phyloP scores from a whole-genome alignment of 2,888 invertebrate species.

The Zelleria hepariella region DNA sequence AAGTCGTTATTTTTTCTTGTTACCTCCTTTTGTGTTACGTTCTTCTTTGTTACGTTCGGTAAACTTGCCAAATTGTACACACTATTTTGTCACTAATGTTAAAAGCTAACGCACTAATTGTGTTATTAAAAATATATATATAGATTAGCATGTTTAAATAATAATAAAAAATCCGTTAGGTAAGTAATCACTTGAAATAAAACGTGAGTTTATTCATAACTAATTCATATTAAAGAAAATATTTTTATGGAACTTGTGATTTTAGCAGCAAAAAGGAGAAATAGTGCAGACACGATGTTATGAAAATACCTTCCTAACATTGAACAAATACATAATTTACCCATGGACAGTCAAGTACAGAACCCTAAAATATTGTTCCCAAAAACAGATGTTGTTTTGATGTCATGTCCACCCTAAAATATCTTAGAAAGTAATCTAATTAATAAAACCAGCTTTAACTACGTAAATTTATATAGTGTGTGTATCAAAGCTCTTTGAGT shows the following conservation, averaged over 20 bases:
- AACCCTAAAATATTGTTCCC: conserved; percentile 1
- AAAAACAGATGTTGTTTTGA: conserved; percentile 1
- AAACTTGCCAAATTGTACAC: conserved; percentile 52
- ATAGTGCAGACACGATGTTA: neutral
- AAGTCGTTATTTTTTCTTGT: conserved; percentile 23
- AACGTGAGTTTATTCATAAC: neutral
- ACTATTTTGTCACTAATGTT: conserved; percentile 72
- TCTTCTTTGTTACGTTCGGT: conserved; percentile 21
- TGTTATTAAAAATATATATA: conserved; percentile 16
- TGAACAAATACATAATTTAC: neutral
- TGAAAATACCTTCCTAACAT: neutral
- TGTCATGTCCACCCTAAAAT: neutral
- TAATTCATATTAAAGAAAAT: neutral
- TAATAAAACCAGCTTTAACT: neutral
- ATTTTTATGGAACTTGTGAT: neutral
- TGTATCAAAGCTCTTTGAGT: conserved; percentile 60
- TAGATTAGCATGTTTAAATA: neutral
- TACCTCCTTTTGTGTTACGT: conserved; percentile 11
- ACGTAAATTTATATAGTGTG: conserved; percentile 29
- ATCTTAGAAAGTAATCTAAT: conserved; percentile 17
- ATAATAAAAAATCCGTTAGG: neutral
- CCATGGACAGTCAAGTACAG: neutral
- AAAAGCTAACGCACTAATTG: conserved; percentile 57
- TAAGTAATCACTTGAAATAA: too few species aligned
- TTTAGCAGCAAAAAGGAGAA: neutral